These are phyloP conservation scores for Baccha elongata DNA, from an alignment of 2,888 invertebrate species.

Conservation along the genomic window DNA sequence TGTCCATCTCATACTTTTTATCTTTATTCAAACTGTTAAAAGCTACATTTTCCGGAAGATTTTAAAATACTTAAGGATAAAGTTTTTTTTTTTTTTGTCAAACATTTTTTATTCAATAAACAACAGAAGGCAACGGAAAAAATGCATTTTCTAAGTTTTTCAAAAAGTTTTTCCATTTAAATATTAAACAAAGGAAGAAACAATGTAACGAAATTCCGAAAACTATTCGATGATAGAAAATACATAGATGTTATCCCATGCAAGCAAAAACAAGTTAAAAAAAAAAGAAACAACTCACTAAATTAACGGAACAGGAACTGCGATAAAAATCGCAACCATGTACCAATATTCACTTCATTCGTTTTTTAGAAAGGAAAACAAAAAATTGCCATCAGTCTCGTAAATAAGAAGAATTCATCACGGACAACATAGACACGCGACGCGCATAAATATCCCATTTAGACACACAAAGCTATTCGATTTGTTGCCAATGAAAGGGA, in stretches of 20 bases:
- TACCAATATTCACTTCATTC: constrained; percentile 36
- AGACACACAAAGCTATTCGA: constrained; percentile 74
- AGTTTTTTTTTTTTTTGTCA: not conserved
- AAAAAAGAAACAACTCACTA: constrained; percentile 34
- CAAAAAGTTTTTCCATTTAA: constrained; percentile 38
- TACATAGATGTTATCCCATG: not conserved
- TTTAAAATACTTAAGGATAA: not conserved
- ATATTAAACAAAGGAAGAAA: constrained; percentile 30
- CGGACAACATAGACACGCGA: constrained; percentile 70
- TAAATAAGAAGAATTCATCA: constrained; percentile 57
- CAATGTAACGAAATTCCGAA: not conserved
- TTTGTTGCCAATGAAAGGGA: constrained; percentile 73
- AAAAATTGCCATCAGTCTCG: constrained; percentile 2
- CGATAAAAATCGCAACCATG: constrained; percentile 56
- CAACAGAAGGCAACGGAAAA: not conserved
- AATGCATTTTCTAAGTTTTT: constrained; percentile 22
- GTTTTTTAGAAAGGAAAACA: not conserved
- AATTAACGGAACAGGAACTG: constrained; percentile 66
- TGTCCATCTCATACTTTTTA: no score
- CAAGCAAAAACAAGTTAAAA: no score
- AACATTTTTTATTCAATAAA: not conserved
- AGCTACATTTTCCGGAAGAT: not conserved
- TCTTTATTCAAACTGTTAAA: no score
- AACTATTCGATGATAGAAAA: constrained; percentile 10
- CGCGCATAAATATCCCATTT: constrained; percentile 74